Evolutionary conservation across 35 echinoderm and acorn worm genomes (phyloP).

Genomic region (Apostichopus californicus): DNA sequence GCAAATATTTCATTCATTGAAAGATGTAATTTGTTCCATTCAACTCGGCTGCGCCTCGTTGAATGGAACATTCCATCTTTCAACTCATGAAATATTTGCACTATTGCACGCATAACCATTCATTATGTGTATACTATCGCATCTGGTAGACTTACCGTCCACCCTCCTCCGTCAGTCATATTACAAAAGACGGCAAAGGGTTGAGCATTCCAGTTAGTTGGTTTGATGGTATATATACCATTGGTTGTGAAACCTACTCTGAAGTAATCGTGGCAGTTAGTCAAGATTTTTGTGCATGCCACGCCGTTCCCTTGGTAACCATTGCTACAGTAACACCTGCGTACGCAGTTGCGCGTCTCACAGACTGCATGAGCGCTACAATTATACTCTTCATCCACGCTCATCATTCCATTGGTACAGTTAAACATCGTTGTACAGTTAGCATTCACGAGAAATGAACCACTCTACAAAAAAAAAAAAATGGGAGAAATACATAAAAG

Average conservation of each 20-base stretch:
- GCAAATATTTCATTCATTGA: no score
- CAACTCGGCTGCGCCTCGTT: no score
- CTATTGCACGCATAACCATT: no score
- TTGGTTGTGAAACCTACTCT: not conserved
- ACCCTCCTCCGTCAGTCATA: not conserved
- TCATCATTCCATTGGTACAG: not conserved
- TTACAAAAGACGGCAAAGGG: not conserved
- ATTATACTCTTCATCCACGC: not conserved
- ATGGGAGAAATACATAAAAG: no score
- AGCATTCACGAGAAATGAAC: not conserved
- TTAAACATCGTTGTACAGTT: not conserved
- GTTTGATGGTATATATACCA: not conserved
- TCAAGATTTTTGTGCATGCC: not conserved
- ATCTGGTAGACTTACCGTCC: not conserved
- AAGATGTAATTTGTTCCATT: no score
- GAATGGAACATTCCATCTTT: no score
- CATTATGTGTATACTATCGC: no score
- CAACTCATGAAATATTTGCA: no score
- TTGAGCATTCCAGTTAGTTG: not conserved
- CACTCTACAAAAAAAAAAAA: not conserved
- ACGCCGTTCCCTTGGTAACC: not conserved
- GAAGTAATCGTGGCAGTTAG: not conserved
- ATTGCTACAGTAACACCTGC: conserved; percentile 8
- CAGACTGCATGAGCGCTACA: conserved; percentile 12
- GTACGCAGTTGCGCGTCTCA: not conserved